Evolutionary conservation across 2,888 invertebrate genomes (phyloP).

Genomic region (Agrochola litura): DNA sequence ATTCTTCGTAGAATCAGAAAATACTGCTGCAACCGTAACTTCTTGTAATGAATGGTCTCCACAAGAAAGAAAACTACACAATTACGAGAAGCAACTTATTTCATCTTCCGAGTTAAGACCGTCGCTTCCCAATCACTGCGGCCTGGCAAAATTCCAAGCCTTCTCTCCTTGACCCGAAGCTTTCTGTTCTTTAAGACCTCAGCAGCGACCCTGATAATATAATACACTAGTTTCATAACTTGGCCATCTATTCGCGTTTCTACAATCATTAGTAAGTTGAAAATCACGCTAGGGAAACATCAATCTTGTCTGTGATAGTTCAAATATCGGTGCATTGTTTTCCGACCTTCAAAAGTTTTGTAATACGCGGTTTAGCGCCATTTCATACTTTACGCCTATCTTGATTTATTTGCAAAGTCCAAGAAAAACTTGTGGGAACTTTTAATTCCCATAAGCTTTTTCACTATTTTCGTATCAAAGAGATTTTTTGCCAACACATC

Average conservation of each 20-base stretch:
- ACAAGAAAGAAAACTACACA: not conserved
- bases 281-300: constrained; percentile 49
- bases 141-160: constrained; percentile 75
- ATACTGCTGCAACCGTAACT: not conserved
- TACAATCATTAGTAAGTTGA: constrained; percentile 36
- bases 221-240: constrained; percentile 65
- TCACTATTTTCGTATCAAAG: not conserved
- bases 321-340: constrained; percentile 15
- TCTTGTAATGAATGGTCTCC: not conserved
- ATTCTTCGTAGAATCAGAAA: not conserved
- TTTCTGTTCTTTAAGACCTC: constrained; percentile 68
- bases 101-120: constrained; percentile 36
- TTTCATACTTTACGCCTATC: not conserved
- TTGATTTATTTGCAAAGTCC: not conserved
- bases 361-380: no score
- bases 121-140: constrained; percentile 32
- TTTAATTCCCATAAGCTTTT: not conserved
- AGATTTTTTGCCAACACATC: not conserved
- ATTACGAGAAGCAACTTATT: constrained; percentile 26
- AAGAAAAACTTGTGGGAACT: not conserved
- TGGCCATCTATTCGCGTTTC: constrained; percentile 29
- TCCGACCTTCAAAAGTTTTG: constrained; percentile 18
- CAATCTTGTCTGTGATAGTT: constrained; percentile 30
- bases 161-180: constrained; percentile 78
- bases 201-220: constrained; percentile 64